These are phyloP conservation scores for Siniperca knerii DNA, from an alignment of 2,113 vertebrate genomes.

Conservation along the genomic window DNA sequence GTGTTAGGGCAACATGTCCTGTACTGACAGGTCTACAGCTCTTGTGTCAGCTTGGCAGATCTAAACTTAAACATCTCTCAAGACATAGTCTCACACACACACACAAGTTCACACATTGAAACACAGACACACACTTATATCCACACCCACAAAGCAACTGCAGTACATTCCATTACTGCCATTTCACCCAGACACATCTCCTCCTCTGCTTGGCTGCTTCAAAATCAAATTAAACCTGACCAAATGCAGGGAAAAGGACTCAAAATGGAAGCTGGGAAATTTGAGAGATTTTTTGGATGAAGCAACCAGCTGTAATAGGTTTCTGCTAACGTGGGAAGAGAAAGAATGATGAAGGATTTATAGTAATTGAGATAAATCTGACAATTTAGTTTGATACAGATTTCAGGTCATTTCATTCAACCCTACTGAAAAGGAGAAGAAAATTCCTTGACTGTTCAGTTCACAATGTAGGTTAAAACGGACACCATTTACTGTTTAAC, in stretches of 20 bases:
- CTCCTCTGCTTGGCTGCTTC: conserved; percentile 41
- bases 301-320: conserved; percentile 37
- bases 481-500: conserved; percentile 12
- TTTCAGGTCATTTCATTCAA: not conserved
- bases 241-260: conserved; percentile 18
- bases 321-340: conserved; percentile 6
- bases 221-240: conserved; percentile 55
- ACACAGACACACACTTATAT: not conserved
- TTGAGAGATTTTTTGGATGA: conserved; percentile 39
- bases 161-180: conserved; percentile 31
- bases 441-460: not conserved
- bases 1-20: not conserved
- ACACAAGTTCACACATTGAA: not conserved
- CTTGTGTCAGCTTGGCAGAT: conserved; percentile 33
- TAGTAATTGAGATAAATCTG: conserved; percentile 5
- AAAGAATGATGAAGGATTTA: not conserved
- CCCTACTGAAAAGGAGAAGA: not conserved
- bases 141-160: conserved; percentile 5
- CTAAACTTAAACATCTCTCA: conserved; percentile 31
- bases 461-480: not conserved
- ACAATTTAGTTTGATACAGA: not conserved
- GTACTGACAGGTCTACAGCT: conserved; percentile 24
- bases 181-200: conserved; percentile 22
- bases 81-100: conserved; percentile 12
- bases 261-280: not conserved